Evolutionary conservation across 1,140 invertebrate species (phyloP), one percentile per base, ranked within the genome.

Genomic region (Platyscapa corneri): DNA sequence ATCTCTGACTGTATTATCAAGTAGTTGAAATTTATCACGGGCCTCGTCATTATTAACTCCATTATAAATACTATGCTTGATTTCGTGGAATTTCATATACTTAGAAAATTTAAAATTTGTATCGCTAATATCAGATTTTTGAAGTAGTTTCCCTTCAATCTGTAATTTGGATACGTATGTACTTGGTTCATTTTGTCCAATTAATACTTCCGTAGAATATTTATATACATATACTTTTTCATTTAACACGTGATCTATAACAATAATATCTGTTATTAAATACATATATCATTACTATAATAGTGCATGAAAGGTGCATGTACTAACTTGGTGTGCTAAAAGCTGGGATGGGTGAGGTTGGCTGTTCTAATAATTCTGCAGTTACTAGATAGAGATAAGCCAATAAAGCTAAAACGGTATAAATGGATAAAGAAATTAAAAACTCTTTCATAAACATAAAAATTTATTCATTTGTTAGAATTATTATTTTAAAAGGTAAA

Each of bases 161-260:
- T 83, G 72, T 70, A 91, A 92, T 49, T 90, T 87, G 0, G 93
- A 93, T 8, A 88, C 89, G 78, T 89, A 92, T 16, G 89, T 42
- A n/a, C 79, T 82, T 32, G 93, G 92, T 12, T 92, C 85, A 34
- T 91, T 84, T 32, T 89, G 89, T 27, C 91, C 93, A 37, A 90
- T 87, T 67, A 90, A 91, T 20, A 92, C 87, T 37, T 90, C 88
- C 30, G 89, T 91, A 34, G 88, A 85, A 82, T 93, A 94, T 60
- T 92, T 89, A 87, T 93, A 94, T 27, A 91, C 84, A 1, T 92
- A 53, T 42, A 89, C 90, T 89, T 92, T 92, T 72, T 88, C 90
- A 53, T 86, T 84, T 10, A 90, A 92, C 34, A 91, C 88, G 75
- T 87, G 87, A 7, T 79, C 89, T 91, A 80, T 23, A 32, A 39